Conservation (phyloP, 2,888 invertebrate species). For the Mythimna ferrago region DNA sequence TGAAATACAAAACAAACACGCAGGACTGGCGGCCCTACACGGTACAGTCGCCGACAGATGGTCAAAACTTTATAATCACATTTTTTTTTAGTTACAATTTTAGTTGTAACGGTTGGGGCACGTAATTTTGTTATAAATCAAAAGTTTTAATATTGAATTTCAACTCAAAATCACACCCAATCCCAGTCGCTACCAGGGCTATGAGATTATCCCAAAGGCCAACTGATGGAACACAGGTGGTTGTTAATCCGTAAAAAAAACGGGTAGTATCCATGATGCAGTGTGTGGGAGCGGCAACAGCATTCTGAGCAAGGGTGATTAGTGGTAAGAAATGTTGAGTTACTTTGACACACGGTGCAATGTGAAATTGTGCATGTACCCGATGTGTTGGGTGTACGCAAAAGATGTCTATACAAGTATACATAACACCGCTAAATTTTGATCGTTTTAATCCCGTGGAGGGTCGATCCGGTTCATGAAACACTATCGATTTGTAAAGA, state of each 20-base stretch:
- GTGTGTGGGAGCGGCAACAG: not conserved
- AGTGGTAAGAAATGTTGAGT: not conserved
- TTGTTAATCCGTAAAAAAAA: too few species aligned
- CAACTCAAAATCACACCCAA: not conserved
- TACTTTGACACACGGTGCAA: not conserved
- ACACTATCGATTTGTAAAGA: too few species aligned
- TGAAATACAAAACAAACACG: conserved; percentile 73
- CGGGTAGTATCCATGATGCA: not conserved
- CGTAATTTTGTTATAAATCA: conserved; percentile 33
- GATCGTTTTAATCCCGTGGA: too few species aligned
- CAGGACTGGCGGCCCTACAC: conserved; percentile 33
- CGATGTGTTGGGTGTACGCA: too few species aligned
- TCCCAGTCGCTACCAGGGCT: not conserved
- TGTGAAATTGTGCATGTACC: too few species aligned
- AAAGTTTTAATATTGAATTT: conserved; percentile 15
- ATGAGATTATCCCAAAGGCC: too few species aligned
- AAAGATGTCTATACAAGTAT: too few species aligned
- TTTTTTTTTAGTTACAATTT: conserved; percentile 34
- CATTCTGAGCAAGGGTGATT: not conserved
- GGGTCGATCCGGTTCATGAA: too few species aligned
- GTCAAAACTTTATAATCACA: conserved; percentile 27
- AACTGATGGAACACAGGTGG: too few species aligned
- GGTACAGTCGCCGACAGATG: conserved; percentile 44
- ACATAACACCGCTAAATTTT: too few species aligned
- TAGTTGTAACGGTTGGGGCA: conserved; percentile 11